Evolutionary conservation across 2,797 vertebrate genomes (phyloP).

Genomic region (Cyprinodon diabolis): DNA sequence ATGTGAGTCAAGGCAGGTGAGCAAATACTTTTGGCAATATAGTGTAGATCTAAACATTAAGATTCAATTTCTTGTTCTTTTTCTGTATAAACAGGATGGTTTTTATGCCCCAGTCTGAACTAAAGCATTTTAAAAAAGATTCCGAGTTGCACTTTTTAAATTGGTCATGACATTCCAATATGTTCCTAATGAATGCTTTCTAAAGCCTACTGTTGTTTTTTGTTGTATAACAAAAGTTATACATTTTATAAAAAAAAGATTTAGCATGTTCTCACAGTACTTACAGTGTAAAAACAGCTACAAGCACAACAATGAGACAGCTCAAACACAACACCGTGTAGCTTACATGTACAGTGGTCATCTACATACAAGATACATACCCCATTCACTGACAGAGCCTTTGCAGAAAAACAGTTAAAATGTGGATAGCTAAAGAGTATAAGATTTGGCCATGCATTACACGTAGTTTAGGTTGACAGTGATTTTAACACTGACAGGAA

Average conservation of each 20-base stretch:
- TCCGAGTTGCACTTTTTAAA: slow-evolving; percentile 51
- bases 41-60: slow-evolving; percentile 64
- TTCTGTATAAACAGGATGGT: slow-evolving; percentile 40
- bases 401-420: slow-evolving; percentile 36
- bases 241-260: slow-evolving; percentile 38
- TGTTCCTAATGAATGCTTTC: slow-evolving; percentile 51
- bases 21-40: no score
- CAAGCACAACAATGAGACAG: slow-evolving; percentile 29
- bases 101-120: slow-evolving; percentile 51
- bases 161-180: slow-evolving; percentile 51
- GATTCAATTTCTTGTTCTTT: slow-evolving; percentile 55
- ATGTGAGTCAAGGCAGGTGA: no score
- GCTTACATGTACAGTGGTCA: slow-evolving; percentile 34
- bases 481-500: slow-evolving; percentile 48
- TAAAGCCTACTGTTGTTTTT: slow-evolving; percentile 19
- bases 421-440: slow-evolving; percentile 42
- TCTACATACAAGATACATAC: slow-evolving; percentile 35
- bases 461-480: slow-evolving; percentile 38
- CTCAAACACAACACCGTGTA: slow-evolving; percentile 35
- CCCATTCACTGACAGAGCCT: slow-evolving; percentile 20
- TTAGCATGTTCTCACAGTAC: slow-evolving; percentile 47
- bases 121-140: slow-evolving; percentile 34
- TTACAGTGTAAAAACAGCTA: slow-evolving; percentile 29
- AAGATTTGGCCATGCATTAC: slow-evolving; percentile 38
- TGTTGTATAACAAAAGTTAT: slow-evolving; percentile 28